Evolutionary conservation across 2,797 vertebrate genomes (phyloP).

Genomic region (Anomalospiza imberbis): DNA sequence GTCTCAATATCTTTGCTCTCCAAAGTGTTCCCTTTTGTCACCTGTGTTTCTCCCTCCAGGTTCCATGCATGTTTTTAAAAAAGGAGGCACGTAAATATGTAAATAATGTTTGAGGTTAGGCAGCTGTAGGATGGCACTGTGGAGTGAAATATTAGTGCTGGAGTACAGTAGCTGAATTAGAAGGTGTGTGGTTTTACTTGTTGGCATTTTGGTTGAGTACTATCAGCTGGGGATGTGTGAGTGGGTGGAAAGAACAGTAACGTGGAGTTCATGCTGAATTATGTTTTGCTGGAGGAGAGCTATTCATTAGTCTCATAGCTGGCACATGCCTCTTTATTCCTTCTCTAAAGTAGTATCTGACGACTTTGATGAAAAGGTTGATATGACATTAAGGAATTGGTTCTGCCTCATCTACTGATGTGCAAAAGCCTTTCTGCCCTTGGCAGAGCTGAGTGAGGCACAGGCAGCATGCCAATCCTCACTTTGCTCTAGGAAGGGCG

Average conservation of each 20-base stretch:
- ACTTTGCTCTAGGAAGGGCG: not conserved
- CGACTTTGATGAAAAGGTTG: conserved; percentile 48
- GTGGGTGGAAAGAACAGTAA: conserved; percentile 57
- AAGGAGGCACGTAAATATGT: not conserved
- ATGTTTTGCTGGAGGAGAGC: conserved; percentile 53
- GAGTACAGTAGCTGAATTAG: not conserved
- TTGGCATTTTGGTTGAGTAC: conserved; percentile 40
- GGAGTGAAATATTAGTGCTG: not conserved
- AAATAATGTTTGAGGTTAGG: not conserved
- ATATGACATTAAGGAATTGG: conserved; percentile 47
- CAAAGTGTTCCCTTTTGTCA: not conserved
- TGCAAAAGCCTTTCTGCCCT: conserved; percentile 34
- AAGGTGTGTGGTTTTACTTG: conserved; percentile 29
- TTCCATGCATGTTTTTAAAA: not conserved
- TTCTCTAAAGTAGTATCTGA: conserved; percentile 34
- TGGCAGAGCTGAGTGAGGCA: not conserved
- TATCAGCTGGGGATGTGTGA: conserved; percentile 39
- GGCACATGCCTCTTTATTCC: conserved; percentile 47
- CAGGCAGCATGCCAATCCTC: not conserved
- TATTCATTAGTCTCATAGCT: conserved; percentile 50
- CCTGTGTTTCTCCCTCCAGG: not conserved
- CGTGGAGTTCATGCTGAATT: conserved; percentile 53
- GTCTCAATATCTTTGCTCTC: not conserved
- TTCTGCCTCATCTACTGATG: conserved; percentile 44
- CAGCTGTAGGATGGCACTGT: not conserved